These are phyloP conservation scores for Pandemis heparana DNA, from an alignment of 2,888 invertebrate species.

Conservation along the genomic window DNA sequence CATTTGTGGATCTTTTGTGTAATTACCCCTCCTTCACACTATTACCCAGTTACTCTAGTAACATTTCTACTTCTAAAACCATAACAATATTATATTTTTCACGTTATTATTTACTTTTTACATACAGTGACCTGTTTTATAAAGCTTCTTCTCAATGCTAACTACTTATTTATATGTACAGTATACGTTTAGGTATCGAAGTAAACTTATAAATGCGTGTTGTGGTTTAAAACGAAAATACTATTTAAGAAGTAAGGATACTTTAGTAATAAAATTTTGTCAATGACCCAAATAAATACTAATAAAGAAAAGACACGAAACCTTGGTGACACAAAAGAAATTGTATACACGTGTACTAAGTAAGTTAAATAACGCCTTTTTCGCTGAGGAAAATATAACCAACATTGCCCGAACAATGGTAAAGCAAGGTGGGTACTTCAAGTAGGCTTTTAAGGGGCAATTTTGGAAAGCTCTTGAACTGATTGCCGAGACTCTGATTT, in stretches of 20 bases:
- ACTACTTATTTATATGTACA: no score
- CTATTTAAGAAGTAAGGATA: not conserved
- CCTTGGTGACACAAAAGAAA: conserved; percentile 33
- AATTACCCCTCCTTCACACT: no score
- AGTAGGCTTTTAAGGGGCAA: conserved; percentile 43
- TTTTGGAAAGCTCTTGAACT: conserved; percentile 44
- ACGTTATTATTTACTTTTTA: no score
- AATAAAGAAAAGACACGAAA: conserved; percentile 20
- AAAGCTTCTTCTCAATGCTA: no score
- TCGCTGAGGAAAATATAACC: conserved; percentile 25
- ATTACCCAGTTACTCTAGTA: no score
- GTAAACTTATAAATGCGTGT: no score
- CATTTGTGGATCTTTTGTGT: no score
- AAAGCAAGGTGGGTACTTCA: conserved; percentile 21
- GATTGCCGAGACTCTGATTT: conserved; percentile 39
- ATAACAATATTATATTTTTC: no score
- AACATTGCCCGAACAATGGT: conserved; percentile 35
- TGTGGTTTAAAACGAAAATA: not conserved
- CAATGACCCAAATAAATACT: conserved; percentile 3
- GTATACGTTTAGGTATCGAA: no score
- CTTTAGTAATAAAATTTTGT: not conserved
- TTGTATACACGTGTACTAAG: conserved; percentile 13
- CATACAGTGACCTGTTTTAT: no score
- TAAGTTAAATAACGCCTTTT: conserved; percentile 32
- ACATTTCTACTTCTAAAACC: no score